Base-by-base conservation (phyloP, 2,797 vertebrate species). In the Ciconia nigra region DNA sequence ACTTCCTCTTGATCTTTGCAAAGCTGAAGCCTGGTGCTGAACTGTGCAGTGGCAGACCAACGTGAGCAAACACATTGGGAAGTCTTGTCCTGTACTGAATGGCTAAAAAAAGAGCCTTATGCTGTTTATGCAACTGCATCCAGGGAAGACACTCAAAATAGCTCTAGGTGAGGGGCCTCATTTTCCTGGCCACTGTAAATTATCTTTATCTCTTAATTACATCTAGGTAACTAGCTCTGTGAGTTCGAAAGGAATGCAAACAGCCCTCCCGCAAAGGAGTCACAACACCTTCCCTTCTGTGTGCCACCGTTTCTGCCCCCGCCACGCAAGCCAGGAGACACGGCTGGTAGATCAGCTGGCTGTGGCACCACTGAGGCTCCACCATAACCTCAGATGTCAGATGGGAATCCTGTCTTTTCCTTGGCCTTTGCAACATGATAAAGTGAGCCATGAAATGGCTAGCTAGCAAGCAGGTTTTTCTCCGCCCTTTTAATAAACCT, bases 201-300 rank as follows among this genome's bases (percentile, higher is more conserved):
- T 58, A 44, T n/a, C 7, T 74, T 89, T 92, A 63, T 87, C 47
- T 80, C 35, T 72, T 58, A 87, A 82, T 72, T 73, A 57, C 35
- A 66, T 84, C 42, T 62, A 66, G 39, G 28, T 87, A 85, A 66
- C 37, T n/a, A 21, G 19, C 19, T 77, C 22, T 61, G 37, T 55
- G 70, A 77, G 21, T 58, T 79, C 82, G 67, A 95, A 90, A 85
- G 74, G 82, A 91, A 82, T 6, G 15, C 55, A 54, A 81, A 83
- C 12, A 83, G 25, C 15, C 25, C 24, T 90, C 31, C 29, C 2
- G 2, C 49, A 62, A n/a, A 63, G 13, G 16, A 81, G 7, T 55
- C 31, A 54, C 25, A 62, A 1, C 10, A 62, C 24, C 44, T 61
- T 72, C 18, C 46, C 55, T 42, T 8, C 21, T 4, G 1, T 3